phyloP scores from a whole-genome alignment of 2,888 invertebrate species.

The Seira sanloemensis region DNA sequence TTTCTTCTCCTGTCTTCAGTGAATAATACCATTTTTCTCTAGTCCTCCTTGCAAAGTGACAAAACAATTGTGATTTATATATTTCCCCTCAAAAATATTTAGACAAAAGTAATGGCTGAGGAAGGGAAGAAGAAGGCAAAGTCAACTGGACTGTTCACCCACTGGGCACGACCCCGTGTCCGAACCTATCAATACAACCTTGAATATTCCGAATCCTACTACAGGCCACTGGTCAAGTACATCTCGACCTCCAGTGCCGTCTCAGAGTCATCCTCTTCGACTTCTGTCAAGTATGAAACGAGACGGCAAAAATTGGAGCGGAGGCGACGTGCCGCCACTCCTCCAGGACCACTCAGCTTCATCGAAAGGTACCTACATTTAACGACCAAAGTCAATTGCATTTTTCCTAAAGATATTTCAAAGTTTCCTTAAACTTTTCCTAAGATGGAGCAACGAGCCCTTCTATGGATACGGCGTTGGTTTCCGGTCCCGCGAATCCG shows the following conservation, averaged over 20 bases:
- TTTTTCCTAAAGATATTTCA: neutral
- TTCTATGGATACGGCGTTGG: constrained; percentile 59
- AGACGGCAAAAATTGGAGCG: constrained; percentile 33
- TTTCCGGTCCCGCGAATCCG: constrained; percentile 42
- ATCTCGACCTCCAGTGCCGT: constrained; percentile 52
- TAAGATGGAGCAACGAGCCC: constrained; percentile 53
- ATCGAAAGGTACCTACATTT: constrained; percentile 43
- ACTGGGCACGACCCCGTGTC: constrained; percentile 71
- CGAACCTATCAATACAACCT: constrained; percentile 73
- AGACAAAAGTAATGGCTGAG: constrained; percentile 33
- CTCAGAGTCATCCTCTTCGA: constrained; percentile 8
- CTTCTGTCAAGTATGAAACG: constrained; percentile 24
- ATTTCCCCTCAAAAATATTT: neutral
- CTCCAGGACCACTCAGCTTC: constrained; percentile 51
- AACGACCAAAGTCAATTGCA: neutral
- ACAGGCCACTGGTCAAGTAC: constrained; percentile 72
- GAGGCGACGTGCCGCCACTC: constrained; percentile 39
- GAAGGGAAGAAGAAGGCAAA: constrained; percentile 42
- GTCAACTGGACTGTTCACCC: constrained; percentile 44
- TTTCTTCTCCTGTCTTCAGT: neutral
- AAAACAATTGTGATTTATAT: neutral
- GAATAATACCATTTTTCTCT: neutral
- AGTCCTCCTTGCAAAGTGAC: neutral
- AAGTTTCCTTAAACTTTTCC: neutral
- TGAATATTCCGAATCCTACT: constrained; percentile 73